Base-by-base conservation (phyloP, 2,888 invertebrate genomes). In the Leuctra nigra region DNA sequence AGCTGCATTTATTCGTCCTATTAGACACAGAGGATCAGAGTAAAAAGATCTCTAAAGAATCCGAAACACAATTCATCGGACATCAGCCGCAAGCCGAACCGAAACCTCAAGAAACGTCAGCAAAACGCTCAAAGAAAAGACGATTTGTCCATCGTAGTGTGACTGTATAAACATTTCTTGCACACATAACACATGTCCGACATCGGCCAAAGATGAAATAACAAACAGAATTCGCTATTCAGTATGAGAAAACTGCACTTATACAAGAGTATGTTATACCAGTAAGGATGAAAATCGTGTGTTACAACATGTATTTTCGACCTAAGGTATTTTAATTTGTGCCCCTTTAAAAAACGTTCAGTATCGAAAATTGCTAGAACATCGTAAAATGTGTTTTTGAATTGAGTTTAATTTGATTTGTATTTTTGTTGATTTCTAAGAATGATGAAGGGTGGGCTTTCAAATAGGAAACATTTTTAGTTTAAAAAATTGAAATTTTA, bases 11-110 rank as follows among this genome's bases (percentile, higher is more conserved):
- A 20, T 44, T 23, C 23, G 13, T 20, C 44, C 6, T 44, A 44
- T 44, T 44, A 44, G 44, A 2, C n/a, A 44, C 44, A 44, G 44
- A n/a, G n/a, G n/a, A 22, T 44, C 23, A 9, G 6, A 20, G 22
- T 44, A 44, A 44, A 44, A 44, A 44, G 23, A 44, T 29, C 39
- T 39, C 9, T 23, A 44, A 44, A 44, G 44, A 44, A 44, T 13
- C 44, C 18, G n/a, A n/a, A n/a, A n/a, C n/a, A n/a, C n/a, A n/a
- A n/a, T n/a, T n/a, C n/a, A 20, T 44, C 44, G 3, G 18, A 13
- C 44, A 44, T 44, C 2, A 44, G 2, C 39, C 18, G 44, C 44
- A 44, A 4, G 20, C 44, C 44, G n/a, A n/a, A n/a, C 22, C 2
- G n/a, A 20, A 20, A 11, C 29, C 29, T 29, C 6, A 29, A 29